Base-by-base conservation (phyloP, 1,140 invertebrate genomes). In the Ceratina japonica region DNA sequence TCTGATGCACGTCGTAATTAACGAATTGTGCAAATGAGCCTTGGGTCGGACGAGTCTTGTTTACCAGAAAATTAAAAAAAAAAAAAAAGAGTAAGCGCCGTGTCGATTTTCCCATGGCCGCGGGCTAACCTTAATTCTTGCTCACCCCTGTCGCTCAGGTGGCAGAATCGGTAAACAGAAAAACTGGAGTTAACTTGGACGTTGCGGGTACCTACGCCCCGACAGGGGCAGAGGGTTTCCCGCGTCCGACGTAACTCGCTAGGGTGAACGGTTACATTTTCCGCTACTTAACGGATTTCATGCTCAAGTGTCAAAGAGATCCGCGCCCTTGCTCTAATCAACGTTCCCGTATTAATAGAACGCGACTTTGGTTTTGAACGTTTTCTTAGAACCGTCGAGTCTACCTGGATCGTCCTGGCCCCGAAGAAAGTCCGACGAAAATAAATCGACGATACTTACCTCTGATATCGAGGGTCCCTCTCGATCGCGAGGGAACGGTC, bases 211-310 rank as follows among this genome's bases (percentile, higher is more conserved):
- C 37, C 37, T 44, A 10, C 24, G 54, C 27, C 74, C 3, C 16
- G 54, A 72, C 22, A 24, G 52, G 24, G 22, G 44, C 44, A 63
- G 77, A 82, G 37, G 37, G 37, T 44, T 7, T 44, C 37, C 52
- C 76, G 71, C 76, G 63, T 71, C 75, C 75, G 68, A n/a, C 68
- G 72, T 74, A 61, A 68, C 76, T 86, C 81, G 85, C 75, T 83
- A 87, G 87, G 83, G 75, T 87, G 89, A 88, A 88, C 79, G 76
- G 76, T 86, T 86, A 90, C 82, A 90, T 90, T 90, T 90, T 89
- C 88, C 90, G 86, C 89, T 89, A 89, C 85, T 90, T 90, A 90
- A 86, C 77, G 83, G 84, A 89, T 89, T 90, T 90, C 75, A 89
- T 88, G 88, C 87, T 85, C 82, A 80, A 77, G 78, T 83, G 66